Percentiles rank a stretch among this genome's conserved stretches.
These are phyloP conservation scores for Zaprionus bogoriensis DNA, from an alignment of 2,888 invertebrate genomes.

Conservation along the genomic window DNA sequence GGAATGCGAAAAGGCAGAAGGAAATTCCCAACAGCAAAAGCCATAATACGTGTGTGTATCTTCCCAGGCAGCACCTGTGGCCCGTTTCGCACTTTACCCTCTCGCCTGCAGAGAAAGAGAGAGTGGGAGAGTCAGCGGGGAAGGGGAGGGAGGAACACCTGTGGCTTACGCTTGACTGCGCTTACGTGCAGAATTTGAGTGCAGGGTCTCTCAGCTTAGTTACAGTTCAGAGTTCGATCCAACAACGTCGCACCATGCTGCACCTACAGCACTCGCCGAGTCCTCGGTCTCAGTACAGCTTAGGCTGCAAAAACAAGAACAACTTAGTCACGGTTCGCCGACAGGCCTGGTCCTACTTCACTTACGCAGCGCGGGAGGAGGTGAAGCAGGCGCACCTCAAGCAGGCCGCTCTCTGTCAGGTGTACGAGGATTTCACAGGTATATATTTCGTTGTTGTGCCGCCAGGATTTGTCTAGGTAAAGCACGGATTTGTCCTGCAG, in stretches of 20 bases:
- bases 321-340: slow-evolving; percentile 61
- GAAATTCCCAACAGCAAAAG: slow-evolving; percentile 58
- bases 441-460: slow-evolving; percentile 20
- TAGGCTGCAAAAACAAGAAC: slow-evolving; percentile 12
- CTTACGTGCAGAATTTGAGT: slow-evolving; percentile 31
- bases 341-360: slow-evolving; percentile 58
- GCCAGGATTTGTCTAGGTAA: slow-evolving; percentile 9
- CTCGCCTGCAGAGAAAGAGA: too few relatives aligned
- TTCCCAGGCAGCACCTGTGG: neutral
- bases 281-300: slow-evolving; percentile 30
- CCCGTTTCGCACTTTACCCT: neutral
- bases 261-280: slow-evolving; percentile 38
- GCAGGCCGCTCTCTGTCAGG: slow-evolving; percentile 62
- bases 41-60: neutral
- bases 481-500: neutral
- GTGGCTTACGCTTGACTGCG: slow-evolving; percentile 52
- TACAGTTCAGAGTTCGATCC: slow-evolving; percentile 54
- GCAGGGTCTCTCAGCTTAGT: slow-evolving; percentile 40
- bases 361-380: slow-evolving; percentile 47
- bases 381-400: slow-evolving; percentile 50
- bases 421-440: slow-evolving; percentile 74
- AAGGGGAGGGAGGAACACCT: slow-evolving; percentile 47
- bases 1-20: slow-evolving; percentile 28
- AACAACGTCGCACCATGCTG: slow-evolving; percentile 58
- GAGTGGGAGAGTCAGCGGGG: neutral